Conservation (phyloP, 2,113 vertebrate genomes). For the Pelecanus crispus region DNA sequence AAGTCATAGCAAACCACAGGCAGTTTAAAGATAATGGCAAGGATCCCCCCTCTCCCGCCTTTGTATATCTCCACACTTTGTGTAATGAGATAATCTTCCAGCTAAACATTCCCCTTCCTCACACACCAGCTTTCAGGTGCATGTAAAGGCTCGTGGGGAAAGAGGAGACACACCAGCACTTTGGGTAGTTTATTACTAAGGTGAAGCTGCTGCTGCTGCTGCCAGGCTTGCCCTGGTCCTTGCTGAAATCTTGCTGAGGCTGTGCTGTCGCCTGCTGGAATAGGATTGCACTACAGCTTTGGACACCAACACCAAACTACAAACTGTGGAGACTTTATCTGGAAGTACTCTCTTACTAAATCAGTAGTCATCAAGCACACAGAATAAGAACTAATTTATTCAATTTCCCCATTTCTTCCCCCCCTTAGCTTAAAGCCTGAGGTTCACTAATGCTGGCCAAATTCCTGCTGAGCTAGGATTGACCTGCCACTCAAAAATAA, state of each 20-base stretch:
- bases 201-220: not conserved
- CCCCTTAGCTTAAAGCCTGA: not conserved
- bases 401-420: rapidly evolving
- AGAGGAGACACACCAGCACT: not conserved
- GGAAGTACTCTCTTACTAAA: not conserved
- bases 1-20: not conserved
- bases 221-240: not conserved
- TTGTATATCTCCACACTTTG: not conserved
- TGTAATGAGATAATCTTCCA: not conserved
- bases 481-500: not conserved
- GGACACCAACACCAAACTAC: not conserved
- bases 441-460: not conserved
- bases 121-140: not conserved
- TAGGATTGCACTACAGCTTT: not conserved
- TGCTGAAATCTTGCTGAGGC: not conserved
- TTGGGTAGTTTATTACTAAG: rapidly evolving
- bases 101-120: not conserved
- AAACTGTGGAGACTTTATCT: not conserved
- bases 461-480: not conserved
- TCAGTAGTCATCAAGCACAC: not conserved
- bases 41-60: not conserved
- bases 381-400: not conserved
- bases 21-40: not conserved
- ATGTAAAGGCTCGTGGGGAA: not conserved
- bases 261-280: slow-evolving; percentile 49